A percentile compares a stretch with the other conserved stretches of the same genome.
These are phyloP conservation scores for Merluccius polli DNA, from an alignment of 2,797 vertebrate genomes.

Conservation along the genomic window DNA sequence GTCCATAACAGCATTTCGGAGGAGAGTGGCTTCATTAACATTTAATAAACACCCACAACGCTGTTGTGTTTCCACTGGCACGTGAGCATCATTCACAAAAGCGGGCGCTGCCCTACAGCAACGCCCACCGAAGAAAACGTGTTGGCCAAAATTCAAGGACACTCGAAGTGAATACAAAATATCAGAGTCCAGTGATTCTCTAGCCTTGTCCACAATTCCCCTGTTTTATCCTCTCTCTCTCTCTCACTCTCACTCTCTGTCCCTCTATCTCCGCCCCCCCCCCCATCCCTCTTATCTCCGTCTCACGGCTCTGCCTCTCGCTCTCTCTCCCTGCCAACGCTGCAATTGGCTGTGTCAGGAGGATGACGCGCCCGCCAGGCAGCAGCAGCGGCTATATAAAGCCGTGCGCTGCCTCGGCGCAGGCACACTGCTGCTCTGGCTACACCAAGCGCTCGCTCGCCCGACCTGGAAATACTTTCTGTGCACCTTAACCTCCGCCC, in stretches of 20 bases:
- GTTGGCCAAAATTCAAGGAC: constrained; percentile 24
- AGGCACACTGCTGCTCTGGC: constrained; percentile 50
- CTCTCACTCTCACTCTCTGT: constrained; percentile 5
- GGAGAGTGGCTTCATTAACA: no score
- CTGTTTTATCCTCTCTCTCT: not conserved
- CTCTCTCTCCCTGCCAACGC: not conserved
- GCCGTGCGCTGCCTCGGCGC: constrained; percentile 28
- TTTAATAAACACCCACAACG: no score
- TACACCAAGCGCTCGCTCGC: constrained; percentile 38
- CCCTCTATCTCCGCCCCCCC: constrained; percentile 2
- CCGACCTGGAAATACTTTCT: constrained; percentile 11
- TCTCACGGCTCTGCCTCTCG: not conserved
- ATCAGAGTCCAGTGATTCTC: not conserved
- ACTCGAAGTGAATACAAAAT: constrained; percentile 12
- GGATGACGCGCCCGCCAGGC: constrained; percentile 45
- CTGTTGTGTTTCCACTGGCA: not conserved
- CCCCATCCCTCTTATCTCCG: not conserved
- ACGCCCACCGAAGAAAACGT: no score
- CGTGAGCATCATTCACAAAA: constrained; percentile 10
- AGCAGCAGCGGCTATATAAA: constrained; percentile 56
- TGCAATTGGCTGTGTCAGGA: constrained; percentile 58
- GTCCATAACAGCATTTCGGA: no score
- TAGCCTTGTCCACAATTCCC: not conserved
- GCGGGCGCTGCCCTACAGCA: no score
- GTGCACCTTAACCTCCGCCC: not conserved